These are phyloP conservation scores for Parthenolecanium corni DNA, from an alignment of 2,888 invertebrate species.

Conservation along the genomic window DNA sequence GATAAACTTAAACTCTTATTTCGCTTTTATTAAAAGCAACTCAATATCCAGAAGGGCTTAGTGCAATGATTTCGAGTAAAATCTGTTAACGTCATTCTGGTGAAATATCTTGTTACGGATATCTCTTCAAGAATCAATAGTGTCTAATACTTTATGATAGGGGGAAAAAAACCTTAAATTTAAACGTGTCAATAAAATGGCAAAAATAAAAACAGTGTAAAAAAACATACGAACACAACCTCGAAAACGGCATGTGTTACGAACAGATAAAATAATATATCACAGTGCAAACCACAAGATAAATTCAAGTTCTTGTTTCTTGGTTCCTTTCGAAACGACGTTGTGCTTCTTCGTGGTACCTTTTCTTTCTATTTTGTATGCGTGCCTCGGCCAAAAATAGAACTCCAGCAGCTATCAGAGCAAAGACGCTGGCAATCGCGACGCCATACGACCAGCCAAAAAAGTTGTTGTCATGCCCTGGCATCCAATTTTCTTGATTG, in stretches of 20 bases:
- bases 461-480: slow-evolving; percentile 88
- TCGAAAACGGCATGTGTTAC: slow-evolving; percentile 8
- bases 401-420: slow-evolving; percentile 57
- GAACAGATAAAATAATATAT: not conserved
- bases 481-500: slow-evolving; percentile 86
- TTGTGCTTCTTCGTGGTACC: slow-evolving; percentile 67
- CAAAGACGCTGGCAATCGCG: slow-evolving; percentile 66
- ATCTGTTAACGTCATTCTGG: too few relatives aligned
- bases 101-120: too few relatives aligned
- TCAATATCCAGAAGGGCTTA: too few relatives aligned
- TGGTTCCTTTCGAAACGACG: slow-evolving; percentile 63
- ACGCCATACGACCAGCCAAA: slow-evolving; percentile 91
- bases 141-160: too few relatives aligned
- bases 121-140: too few relatives aligned
- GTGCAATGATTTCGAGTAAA: too few relatives aligned
- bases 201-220: not conserved
- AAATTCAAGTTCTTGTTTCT: slow-evolving; percentile 50
- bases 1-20: too few relatives aligned
- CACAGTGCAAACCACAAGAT: not conserved
- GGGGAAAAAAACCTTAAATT: not conserved
- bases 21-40: too few relatives aligned
- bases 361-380: slow-evolving; percentile 61
- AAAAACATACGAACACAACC: slow-evolving; percentile 10
- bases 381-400: slow-evolving; percentile 71
- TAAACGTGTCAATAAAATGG: not conserved